A percentile compares a stretch with the other conserved stretches of the same genome.
These are phyloP conservation scores for Chrysina gloriosa DNA, from an alignment of 2,888 invertebrate species.

Conservation along the genomic window DNA sequence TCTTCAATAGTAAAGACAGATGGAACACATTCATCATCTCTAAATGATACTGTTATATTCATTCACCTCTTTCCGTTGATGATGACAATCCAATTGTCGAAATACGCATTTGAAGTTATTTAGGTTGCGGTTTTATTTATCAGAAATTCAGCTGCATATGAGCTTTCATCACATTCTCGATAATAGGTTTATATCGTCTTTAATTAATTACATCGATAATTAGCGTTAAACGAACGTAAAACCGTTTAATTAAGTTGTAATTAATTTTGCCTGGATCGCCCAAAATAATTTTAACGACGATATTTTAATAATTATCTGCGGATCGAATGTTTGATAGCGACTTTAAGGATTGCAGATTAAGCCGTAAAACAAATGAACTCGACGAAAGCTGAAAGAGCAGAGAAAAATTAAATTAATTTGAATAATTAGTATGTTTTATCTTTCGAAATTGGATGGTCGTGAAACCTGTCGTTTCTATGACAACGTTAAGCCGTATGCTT, in stretches of 20 bases:
- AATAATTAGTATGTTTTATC: slow-evolving; percentile 37
- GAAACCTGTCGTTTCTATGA: slow-evolving; percentile 47
- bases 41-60: too few species aligned
- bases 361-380: neutral
- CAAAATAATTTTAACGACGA: too few species aligned
- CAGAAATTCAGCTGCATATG: too few species aligned
- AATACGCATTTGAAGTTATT: too few species aligned
- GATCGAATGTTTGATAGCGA: neutral
- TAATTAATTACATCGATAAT: too few species aligned
- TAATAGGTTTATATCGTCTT: too few species aligned
- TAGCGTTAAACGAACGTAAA: neutral
- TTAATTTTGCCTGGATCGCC: neutral
- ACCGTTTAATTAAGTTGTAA: neutral
- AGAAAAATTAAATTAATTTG: slow-evolving; percentile 34
- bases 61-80: too few species aligned
- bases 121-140: too few species aligned
- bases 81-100: too few species aligned
- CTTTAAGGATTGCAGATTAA: neutral
- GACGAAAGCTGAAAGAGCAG: neutral
- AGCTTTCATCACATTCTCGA: too few species aligned
- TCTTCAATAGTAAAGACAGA: too few species aligned
- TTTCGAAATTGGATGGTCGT: slow-evolving; percentile 29
- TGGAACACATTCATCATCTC: too few species aligned
- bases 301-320: neutral
- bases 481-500: slow-evolving; percentile 48